Evolutionary conservation across 2,888 invertebrate species (phyloP), one percentile per base, ranked within the genome.

Genomic region (Arrhopalites spinosus): DNA sequence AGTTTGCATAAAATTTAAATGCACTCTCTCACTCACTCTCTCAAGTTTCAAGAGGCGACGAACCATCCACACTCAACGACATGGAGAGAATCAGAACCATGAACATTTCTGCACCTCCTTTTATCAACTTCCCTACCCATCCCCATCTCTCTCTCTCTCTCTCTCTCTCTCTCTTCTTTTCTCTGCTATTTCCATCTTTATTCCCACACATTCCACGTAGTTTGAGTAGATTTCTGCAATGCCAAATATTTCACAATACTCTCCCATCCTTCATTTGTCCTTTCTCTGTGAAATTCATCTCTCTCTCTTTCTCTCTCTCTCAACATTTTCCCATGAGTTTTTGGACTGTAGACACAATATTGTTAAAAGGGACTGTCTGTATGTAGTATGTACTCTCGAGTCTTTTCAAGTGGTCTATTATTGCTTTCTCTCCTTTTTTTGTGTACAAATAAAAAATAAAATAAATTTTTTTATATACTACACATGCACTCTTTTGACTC

Each of bases 1-100:
- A 36, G 67, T 43, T 45, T 47, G 25, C 67, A 27, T 68, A 68
- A 68, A 68, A 68, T 68, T 68, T 45, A 68, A 68, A 68, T 68
- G 43, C 47, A 47, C 23, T 36, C 36, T 45, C 67, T 59, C 59
- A 68, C 47, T 20, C 47, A 47, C 23, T 36, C 36, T 45, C 67
- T 59, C 59, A 59, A 59, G 20, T 59, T 59, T 59, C 59, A 36
- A 36, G 20, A 59, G 59, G 59, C 59, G 59, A 25, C 59, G 17
- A 20, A 17, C 20, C 20, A 23, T 2, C n/a, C n/a, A n/a, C n/a
- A n/a, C n/a, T n/a, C 20, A 20, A 59, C 20, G 20, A 25, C 59
- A 59, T 25, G 11, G 20, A 25, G 17, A 53, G 53, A 53, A 20
- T 53, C 53, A 53, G 23, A 53, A 20, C 53, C 53, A 53, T 20